These are phyloP conservation scores for Patella pellucida DNA, from an alignment of 2,888 invertebrate genomes.

Conservation along the genomic window DNA sequence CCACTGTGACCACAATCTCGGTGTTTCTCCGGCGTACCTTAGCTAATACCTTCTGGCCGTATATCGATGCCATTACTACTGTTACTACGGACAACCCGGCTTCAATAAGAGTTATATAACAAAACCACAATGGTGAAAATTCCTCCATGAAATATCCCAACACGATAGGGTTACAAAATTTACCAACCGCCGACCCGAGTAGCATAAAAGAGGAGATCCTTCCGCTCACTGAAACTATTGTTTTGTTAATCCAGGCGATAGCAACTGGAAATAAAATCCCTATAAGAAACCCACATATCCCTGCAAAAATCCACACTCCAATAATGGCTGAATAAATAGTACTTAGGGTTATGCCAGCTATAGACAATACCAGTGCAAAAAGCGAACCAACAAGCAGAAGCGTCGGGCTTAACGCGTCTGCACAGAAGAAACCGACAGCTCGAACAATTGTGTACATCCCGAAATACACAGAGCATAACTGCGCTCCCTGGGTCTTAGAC, in stretches of 20 bases:
- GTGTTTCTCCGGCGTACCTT: background rate
- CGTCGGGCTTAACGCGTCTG: background rate
- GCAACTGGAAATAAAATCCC: background rate
- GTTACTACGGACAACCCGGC: background rate
- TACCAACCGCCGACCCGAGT: background rate
- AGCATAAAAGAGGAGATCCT: background rate
- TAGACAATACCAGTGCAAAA: background rate
- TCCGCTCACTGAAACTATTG: background rate
- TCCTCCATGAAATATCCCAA: slow-evolving; percentile 6
- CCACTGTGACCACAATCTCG: background rate
- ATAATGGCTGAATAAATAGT: background rate
- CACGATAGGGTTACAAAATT: background rate
- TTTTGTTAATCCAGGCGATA: background rate
- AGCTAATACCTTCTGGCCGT: background rate
- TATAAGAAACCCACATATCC: background rate
- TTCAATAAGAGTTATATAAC: background rate
- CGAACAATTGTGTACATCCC: background rate
- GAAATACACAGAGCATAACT: background rate
- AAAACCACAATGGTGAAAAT: background rate
- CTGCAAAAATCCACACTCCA: background rate
- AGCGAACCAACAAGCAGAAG: background rate
- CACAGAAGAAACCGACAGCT: background rate
- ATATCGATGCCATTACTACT: background rate
- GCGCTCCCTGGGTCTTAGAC: background rate
- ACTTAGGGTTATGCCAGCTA: background rate